Evolutionary conservation across 2,888 invertebrate genomes (phyloP).

Genomic region (Acrobasis suavella): DNA sequence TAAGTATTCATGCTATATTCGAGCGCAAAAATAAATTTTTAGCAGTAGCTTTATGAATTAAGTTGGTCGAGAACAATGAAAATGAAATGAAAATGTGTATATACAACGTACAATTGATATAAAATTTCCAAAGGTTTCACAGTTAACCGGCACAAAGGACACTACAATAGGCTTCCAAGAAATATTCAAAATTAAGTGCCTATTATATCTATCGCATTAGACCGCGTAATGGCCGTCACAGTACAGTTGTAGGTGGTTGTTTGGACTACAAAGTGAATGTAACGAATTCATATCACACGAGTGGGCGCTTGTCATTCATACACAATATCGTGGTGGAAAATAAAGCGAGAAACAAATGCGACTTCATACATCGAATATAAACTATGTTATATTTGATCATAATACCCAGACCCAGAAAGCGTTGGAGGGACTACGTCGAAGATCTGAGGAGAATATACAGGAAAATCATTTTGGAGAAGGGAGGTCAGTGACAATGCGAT

Average conservation of each 20-base stretch:
- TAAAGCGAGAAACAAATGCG: not conserved
- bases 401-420: no score
- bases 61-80: no score
- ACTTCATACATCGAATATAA: not conserved
- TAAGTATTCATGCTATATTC: no score
- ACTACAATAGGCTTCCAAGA: not conserved
- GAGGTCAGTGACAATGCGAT: no score
- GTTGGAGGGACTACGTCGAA: no score
- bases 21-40: no score
- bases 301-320: constrained; percentile 28
- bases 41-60: no score
- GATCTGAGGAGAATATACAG: no score
- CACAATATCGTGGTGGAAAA: constrained; percentile 13
- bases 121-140: no score
- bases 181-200: constrained; percentile 5
- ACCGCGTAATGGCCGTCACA: constrained; percentile 23
- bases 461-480: no score
- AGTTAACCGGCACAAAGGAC: not conserved
- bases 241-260: constrained; percentile 17
- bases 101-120: no score
- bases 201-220: constrained; percentile 5
- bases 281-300: constrained; percentile 25
- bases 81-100: no score
- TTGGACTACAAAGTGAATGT: constrained; percentile 20
- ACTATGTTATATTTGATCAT: not conserved